phyloP scores from a whole-genome alignment of 2,113 vertebrate species.

The Scatophagus argus region DNA sequence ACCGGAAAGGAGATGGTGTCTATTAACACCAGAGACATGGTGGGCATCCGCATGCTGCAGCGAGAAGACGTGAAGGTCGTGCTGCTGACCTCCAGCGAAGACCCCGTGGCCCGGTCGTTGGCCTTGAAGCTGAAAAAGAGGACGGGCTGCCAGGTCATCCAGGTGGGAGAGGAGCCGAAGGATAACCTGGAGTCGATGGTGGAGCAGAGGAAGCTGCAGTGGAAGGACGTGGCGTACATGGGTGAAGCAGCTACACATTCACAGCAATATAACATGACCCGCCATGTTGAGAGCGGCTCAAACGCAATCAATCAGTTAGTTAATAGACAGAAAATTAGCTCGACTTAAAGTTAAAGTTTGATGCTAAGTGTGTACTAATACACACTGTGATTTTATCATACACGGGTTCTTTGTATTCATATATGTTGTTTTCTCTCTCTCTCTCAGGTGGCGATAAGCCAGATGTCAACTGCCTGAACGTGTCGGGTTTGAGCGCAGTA shows the following conservation, averaged over 20 bases:
- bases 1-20: constrained; percentile 88
- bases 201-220: constrained; percentile 81
- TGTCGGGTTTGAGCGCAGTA: constrained; percentile 87
- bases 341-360: no score
- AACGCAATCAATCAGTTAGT: no score
- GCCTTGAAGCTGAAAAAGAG: constrained; percentile 79
- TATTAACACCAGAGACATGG: constrained; percentile 84
- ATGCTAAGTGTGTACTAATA: no score
- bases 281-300: no score
- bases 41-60: constrained; percentile 86
- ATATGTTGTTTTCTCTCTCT: neutral
- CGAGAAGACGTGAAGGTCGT: constrained; percentile 88
- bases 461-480: constrained; percentile 88
- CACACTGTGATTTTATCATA: neutral
- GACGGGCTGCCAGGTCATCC: constrained; percentile 80
- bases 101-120: constrained; percentile 70
- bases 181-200: constrained; percentile 76
- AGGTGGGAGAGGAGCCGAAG: constrained; percentile 79
- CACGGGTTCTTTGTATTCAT: neutral
- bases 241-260: constrained; percentile 77
- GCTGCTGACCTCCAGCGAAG: constrained; percentile 84
- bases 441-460: constrained; percentile 87
- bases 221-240: constrained; percentile 93
- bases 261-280: neutral
- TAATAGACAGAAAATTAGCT: no score